Percentiles rank a stretch among this genome's conserved stretches.
Evolutionary conservation across 2,113 vertebrate genomes (phyloP).

Genomic region (Chloropsis cyanopogon): DNA sequence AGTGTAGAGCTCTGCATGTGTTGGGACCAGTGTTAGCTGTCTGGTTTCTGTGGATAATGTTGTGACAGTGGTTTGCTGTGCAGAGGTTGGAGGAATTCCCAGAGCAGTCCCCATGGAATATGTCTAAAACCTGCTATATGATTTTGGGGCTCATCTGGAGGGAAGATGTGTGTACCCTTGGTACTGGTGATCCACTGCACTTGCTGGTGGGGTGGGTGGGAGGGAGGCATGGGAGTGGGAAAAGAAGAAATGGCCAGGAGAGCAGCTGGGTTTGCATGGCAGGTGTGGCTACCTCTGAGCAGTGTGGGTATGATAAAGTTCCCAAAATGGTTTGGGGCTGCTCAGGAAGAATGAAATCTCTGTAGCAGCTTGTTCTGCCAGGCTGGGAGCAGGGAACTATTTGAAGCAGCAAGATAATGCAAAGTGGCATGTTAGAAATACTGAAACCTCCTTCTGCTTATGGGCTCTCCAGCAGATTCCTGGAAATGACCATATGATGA

Average conservation of each 20-base stretch:
- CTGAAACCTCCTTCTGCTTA: background rate
- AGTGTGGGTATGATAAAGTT: background rate
- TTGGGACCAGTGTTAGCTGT: background rate
- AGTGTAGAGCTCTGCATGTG: background rate
- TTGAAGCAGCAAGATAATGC: background rate
- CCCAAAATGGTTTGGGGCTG: background rate
- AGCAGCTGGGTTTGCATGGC: background rate
- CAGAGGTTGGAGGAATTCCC: background rate
- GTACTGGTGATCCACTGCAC: background rate
- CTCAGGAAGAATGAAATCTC: background rate
- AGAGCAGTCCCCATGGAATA: background rate
- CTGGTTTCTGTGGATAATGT: too few species aligned
- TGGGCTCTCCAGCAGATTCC: background rate
- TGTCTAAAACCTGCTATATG: background rate
- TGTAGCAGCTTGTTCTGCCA: background rate
- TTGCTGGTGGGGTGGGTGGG: fast-evolving
- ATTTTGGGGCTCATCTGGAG: background rate
- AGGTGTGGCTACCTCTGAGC: background rate
- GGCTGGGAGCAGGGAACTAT: background rate
- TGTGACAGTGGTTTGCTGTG: background rate
- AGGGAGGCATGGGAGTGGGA: background rate
- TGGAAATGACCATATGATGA: background rate
- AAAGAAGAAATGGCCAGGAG: background rate
- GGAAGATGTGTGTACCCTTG: background rate
- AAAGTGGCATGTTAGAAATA: background rate